Evolutionary conservation across 1,140 invertebrate species (phyloP).

Genomic region (Dreissena polymorpha): DNA sequence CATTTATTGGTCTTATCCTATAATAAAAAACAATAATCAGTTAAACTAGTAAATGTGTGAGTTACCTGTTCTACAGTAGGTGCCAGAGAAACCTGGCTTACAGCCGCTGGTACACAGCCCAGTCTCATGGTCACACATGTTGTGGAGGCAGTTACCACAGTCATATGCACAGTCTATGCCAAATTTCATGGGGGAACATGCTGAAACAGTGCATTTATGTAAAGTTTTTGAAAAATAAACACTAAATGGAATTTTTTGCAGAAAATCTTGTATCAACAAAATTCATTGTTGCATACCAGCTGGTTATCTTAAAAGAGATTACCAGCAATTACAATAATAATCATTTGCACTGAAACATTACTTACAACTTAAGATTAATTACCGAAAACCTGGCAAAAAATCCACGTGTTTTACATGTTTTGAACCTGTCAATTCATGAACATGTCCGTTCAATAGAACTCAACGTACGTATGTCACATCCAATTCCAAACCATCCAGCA

Average conservation of each 20-base stretch:
- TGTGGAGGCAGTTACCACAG: conserved; percentile 33
- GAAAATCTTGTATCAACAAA: too few relatives aligned
- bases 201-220: conserved; percentile 1
- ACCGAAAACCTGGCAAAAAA: not conserved
- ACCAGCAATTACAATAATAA: not conserved
- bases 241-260: too few relatives aligned
- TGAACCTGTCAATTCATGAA: not conserved
- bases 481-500: conserved; percentile 43
- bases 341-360: not conserved
- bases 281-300: too few relatives aligned
- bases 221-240: too few relatives aligned
- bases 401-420: not conserved
- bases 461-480: conserved; percentile 41
- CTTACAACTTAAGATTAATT: not conserved
- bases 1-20: too few relatives aligned
- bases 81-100: conserved; percentile 35
- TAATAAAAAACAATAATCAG: too few relatives aligned
- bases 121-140: conserved; percentile 44
- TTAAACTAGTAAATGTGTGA: not conserved
- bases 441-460: not conserved
- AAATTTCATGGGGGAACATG: conserved; percentile 29
- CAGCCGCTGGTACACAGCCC: conserved; percentile 36
- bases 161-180: conserved; percentile 37
- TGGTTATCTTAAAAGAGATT: too few relatives aligned
- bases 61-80: conserved; percentile 31